Evolutionary conservation across 2,888 invertebrate species (phyloP).

Genomic region (Cantharis rufa): DNA sequence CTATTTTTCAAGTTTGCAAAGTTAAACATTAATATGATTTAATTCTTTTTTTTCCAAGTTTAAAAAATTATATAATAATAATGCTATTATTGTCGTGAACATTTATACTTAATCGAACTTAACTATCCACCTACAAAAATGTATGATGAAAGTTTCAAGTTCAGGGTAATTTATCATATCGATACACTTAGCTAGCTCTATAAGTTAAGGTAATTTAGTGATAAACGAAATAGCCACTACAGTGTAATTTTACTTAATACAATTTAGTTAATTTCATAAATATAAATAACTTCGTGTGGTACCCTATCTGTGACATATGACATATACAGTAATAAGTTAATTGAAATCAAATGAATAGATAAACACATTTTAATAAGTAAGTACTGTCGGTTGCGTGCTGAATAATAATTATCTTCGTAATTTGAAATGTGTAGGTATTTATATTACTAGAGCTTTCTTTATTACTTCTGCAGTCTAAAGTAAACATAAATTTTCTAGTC

Average conservation of each 20-base stretch:
- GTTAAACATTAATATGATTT: background rate
- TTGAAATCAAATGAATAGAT: background rate
- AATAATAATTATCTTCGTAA: background rate
- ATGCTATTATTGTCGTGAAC: background rate
- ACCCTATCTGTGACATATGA: background rate
- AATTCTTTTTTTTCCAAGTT: background rate
- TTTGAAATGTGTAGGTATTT: background rate
- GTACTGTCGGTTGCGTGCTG: background rate
- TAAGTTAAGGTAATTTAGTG: background rate
- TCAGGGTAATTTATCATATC: background rate
- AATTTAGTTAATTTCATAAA: background rate
- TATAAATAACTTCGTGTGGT: background rate
- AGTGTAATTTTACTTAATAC: background rate
- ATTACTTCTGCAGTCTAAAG: background rate
- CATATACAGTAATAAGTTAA: background rate
- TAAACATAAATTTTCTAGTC: background rate
- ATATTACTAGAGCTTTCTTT: background rate
- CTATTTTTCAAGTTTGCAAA: no score
- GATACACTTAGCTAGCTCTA: background rate
- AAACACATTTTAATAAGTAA: background rate
- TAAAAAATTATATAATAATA: background rate
- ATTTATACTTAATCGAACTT: background rate
- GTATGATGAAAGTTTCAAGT: background rate
- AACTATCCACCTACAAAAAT: background rate
- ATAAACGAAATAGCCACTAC: background rate